These are phyloP conservation scores for Microctonus aethiopoides DNA, from an alignment of 2,888 invertebrate species.

Conservation along the genomic window DNA sequence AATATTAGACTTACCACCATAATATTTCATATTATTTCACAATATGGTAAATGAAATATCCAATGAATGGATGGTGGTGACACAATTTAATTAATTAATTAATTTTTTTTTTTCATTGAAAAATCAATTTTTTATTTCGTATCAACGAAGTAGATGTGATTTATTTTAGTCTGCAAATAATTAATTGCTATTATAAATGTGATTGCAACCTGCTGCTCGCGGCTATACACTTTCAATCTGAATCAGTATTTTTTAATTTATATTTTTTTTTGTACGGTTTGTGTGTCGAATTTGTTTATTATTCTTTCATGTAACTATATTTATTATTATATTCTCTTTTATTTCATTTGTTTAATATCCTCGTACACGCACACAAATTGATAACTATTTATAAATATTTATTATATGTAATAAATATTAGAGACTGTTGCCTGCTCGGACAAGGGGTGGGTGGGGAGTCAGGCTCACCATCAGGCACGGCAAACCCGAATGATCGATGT, in stretches of 20 bases:
- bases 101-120: not conserved
- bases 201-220: conserved; percentile 19
- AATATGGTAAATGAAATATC: conserved; percentile 8
- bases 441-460: conserved; percentile 66
- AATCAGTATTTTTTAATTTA: not conserved
- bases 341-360: conserved; percentile 35
- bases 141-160: not conserved
- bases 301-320: conserved; percentile 14
- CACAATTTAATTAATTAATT: not conserved
- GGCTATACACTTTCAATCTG: conserved; percentile 21
- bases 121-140: not conserved
- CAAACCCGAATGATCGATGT: conserved; percentile 64
- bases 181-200: not conserved
- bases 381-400: conserved; percentile 43
- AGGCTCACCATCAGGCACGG: conserved; percentile 68
- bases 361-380: conserved; percentile 21
- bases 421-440: conserved; percentile 66
- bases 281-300: conserved; percentile 31
- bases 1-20: conserved; percentile 3
- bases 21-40: conserved; percentile 3
- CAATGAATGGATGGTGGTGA: not conserved
- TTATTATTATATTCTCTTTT: conserved; percentile 16
- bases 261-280: conserved; percentile 7
- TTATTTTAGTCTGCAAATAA: not conserved
- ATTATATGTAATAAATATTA: conserved; percentile 48